Conservation (phyloP, 2,113 vertebrate species). For the Narcine bancroftii region DNA sequence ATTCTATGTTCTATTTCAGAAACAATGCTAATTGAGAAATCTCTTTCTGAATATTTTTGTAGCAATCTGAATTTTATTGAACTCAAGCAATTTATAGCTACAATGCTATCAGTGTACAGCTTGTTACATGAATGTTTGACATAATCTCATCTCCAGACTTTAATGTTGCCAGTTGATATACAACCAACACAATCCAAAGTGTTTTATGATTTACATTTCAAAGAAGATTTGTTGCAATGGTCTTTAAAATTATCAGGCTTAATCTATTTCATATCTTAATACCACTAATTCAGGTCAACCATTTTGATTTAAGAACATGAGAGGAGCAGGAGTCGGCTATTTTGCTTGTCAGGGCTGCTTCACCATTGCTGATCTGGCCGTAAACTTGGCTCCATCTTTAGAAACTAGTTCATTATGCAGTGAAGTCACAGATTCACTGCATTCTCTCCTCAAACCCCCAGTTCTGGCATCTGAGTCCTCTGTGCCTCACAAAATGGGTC, state of each 20-base stretch:
- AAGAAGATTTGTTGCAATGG: neutral
- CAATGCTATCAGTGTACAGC: neutral
- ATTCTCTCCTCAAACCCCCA: no score
- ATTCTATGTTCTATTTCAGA: neutral
- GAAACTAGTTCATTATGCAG: no score
- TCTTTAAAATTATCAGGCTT: neutral
- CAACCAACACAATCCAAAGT: neutral
- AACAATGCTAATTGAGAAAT: neutral
- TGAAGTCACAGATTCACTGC: no score
- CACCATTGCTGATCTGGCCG: no score
- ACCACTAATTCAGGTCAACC: no score
- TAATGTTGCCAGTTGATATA: neutral
- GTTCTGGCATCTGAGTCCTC: no score
- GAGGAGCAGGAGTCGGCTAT: no score
- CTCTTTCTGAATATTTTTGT: neutral
- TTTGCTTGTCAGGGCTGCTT: no score
- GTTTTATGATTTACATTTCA: neutral
- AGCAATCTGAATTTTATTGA: neutral
- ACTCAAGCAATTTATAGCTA: neutral
- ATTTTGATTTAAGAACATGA: no score
- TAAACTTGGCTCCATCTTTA: no score
- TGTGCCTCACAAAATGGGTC: no score
- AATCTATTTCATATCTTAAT: no score
- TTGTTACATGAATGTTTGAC: neutral
- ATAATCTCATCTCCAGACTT: neutral